Evolutionary conservation across 2,113 vertebrate species (phyloP).

Genomic region (Festucalex cinctus): DNA sequence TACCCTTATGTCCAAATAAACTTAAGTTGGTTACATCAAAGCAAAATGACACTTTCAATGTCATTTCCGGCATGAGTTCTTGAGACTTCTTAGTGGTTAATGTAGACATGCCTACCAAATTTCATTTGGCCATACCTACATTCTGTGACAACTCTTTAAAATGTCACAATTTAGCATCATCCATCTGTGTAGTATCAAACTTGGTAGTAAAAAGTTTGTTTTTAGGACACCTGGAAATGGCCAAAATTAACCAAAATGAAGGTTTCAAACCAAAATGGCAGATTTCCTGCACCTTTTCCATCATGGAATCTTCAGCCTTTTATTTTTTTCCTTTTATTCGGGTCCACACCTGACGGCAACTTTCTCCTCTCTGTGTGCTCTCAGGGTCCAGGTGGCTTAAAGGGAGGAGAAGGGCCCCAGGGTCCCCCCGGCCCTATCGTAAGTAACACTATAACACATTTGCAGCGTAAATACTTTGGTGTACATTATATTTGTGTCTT

Average conservation of each 20-base stretch:
- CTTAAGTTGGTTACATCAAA: no score
- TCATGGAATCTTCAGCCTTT: no score
- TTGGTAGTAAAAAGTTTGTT: not conserved
- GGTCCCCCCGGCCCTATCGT: constrained; percentile 87
- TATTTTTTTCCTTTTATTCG: not conserved
- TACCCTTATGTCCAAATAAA: no score
- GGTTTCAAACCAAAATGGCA: no score
- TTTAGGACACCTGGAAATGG: not conserved
- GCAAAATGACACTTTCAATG: no score
- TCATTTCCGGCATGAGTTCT: no score
- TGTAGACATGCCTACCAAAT: no score
- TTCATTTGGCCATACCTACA: no score
- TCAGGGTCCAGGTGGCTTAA: constrained; percentile 88
- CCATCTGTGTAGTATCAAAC: not conserved
- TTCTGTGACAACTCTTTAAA: no score
- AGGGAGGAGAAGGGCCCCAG: constrained; percentile 96
- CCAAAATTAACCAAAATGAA: no score
- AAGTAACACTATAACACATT: constrained; percentile 69
- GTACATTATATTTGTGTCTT: not conserved
- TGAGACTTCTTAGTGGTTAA: no score
- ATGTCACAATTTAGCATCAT: not conserved
- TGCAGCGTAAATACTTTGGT: not conserved
- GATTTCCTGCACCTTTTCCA: no score
- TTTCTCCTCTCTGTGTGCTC: constrained; percentile 44
- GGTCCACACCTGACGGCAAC: constrained; percentile 39